Percentiles rank a stretch among this genome's conserved stretches.
These are phyloP conservation scores for Lamprologus callipterus DNA, from an alignment of 2,113 vertebrate species.

Conservation along the genomic window DNA sequence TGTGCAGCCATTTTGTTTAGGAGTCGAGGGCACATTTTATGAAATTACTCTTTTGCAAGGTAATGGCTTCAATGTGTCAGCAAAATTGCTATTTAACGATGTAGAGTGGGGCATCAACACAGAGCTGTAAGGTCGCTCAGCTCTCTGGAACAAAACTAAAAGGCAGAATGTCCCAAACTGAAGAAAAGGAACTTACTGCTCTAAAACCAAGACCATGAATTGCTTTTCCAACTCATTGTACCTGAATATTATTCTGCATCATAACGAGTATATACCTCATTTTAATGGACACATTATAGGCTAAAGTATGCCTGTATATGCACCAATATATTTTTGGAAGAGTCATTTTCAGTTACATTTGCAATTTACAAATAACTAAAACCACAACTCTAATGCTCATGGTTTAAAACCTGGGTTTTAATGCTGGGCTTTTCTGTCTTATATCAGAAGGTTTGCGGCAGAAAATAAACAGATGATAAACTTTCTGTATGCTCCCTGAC, in stretches of 20 bases:
- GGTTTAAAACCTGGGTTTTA: neutral
- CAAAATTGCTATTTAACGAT: constrained; percentile 38
- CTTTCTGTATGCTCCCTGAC: neutral
- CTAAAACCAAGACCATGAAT: neutral
- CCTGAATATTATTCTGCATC: neutral
- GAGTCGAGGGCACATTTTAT: constrained; percentile 4
- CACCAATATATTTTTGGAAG: neutral
- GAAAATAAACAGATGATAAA: neutral
- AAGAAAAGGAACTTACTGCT: neutral
- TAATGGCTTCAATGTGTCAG: constrained; percentile 44
- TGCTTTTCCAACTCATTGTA: neutral
- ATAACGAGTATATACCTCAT: neutral
- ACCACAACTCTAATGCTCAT: neutral
- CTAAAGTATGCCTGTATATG: neutral
- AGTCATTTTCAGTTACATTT: neutral
- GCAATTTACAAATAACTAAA: neutral
- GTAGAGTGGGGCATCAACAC: constrained; percentile 1
- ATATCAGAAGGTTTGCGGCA: neutral
- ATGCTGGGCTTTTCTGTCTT: neutral
- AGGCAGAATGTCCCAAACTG: constrained; percentile 21
- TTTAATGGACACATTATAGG: neutral
- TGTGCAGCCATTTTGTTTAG: constrained; percentile 22
- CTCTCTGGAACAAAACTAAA: neutral
- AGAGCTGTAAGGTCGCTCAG: neutral
- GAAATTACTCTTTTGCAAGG: constrained; percentile 28